Evolutionary conservation across 2,797 vertebrate genomes (phyloP).

Genomic region (Hyperoplus lanceolatus): DNA sequence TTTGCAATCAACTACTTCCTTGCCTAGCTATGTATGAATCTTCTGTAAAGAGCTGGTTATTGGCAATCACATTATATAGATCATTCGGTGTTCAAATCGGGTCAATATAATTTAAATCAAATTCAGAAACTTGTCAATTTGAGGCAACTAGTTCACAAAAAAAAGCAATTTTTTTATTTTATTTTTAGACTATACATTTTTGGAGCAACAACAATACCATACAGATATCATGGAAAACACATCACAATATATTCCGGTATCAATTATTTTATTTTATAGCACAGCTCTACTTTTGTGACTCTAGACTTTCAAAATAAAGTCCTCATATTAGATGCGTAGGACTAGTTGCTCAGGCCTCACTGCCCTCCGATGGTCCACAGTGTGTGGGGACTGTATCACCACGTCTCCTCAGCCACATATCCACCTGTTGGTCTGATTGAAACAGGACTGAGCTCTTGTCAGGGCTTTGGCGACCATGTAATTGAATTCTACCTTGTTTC

Average conservation of each 20-base stretch:
- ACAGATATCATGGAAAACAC: too few species aligned
- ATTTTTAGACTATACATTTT: too few species aligned
- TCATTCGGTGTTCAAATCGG: too few species aligned
- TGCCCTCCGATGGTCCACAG: conserved; percentile 58
- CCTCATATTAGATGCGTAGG: conserved; percentile 20
- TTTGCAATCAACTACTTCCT: neutral
- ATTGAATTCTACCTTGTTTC: conserved; percentile 85
- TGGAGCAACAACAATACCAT: too few species aligned
- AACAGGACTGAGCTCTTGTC: conserved; percentile 82
- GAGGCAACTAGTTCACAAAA: too few species aligned
- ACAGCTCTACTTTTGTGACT: too few species aligned
- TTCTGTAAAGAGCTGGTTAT: neutral
- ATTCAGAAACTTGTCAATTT: too few species aligned
- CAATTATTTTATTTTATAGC: too few species aligned
- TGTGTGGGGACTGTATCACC: conserved; percentile 50
- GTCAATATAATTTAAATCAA: too few species aligned
- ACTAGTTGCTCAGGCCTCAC: conserved; percentile 63
- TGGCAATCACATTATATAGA: too few species aligned
- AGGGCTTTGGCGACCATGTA: conserved; percentile 76
- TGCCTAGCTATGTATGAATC: neutral
- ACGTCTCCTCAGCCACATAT: conserved; percentile 67
- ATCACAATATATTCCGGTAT: too few species aligned
- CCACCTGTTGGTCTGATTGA: conserved; percentile 79
- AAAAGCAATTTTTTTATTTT: too few species aligned
- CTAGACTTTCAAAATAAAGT: conserved; percentile 23